Evolutionary conservation across 2,888 invertebrate species (phyloP), one percentile per base, ranked within the genome.

Genomic region (Pherbina coryleti): DNA sequence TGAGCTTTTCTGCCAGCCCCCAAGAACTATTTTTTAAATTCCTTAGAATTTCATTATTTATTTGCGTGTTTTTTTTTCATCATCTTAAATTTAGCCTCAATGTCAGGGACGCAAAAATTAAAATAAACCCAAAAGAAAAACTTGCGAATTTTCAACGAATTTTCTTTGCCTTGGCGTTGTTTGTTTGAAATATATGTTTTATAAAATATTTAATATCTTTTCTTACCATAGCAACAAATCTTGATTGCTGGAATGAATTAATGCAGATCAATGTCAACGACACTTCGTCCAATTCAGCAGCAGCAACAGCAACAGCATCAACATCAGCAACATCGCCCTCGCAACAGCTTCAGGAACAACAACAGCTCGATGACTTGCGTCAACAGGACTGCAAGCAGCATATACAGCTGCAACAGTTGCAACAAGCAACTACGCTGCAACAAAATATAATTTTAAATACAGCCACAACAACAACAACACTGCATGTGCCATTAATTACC

Each of bases 181-280:
- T 75, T 77, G 37, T 53, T 77, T 67, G 7, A 49, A n/a, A 31
- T 34, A 11, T 66, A 60, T 22, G 34, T 77, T 64, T 57, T 22
- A 60, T 72, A 31, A 8, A 49, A 37, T 49, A 57, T 70, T 22
- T 74, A 70, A 49, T 19, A 53, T 34, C 69, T 67, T 14, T 37
- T 31, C 22, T 55, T 49, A 76, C 76, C 44, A 44, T 80, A 89
- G 89, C 88, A 81, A 79, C 86, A 80, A 89, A 89, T 84, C 82
- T 88, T 80, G 88, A 89, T 84, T 85, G 86, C 78, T 89, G 90
- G 90, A 86, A 83, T 79, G 88, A 88, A 74, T 84, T 88, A 82
- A 81, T 88, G 81, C 88, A 87, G 82, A 88, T 88, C 78, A 86
- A 86, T 80, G 85, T 85, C 77, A 82, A 81, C 74, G 83, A 84